phyloP scores from a whole-genome alignment of 2,113 vertebrate genomes.

The zebrafish (Danio rerio) region DNA sequence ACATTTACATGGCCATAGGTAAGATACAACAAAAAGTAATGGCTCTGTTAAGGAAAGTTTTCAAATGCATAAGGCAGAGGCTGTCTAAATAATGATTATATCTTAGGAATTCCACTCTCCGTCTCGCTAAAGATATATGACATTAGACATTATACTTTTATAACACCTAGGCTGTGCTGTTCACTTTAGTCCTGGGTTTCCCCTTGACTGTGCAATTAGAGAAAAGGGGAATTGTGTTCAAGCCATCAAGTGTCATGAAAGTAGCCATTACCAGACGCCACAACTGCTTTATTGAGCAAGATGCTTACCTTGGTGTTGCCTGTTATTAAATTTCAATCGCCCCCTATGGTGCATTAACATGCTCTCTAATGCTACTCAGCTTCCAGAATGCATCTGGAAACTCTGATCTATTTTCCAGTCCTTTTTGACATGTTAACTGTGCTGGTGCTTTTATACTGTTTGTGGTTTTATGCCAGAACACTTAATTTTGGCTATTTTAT shows the following conservation, averaged over 20 bases:
- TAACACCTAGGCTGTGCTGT: background rate
- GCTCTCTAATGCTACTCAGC: constrained; percentile 11
- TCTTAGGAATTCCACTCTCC: constrained; percentile 28
- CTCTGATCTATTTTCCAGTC: background rate
- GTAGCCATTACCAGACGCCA: constrained; percentile 29
- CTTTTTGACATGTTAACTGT: background rate
- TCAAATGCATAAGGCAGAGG: constrained; percentile 30
- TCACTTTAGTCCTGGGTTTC: constrained; percentile 6
- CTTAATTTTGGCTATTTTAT: background rate
- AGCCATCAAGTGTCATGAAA: constrained; percentile 19
- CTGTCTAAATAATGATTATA: constrained; percentile 28
- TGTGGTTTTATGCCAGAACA: background rate
- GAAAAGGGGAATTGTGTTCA: constrained; percentile 31
- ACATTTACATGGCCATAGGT: constrained; percentile 57
- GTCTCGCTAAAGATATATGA: background rate
- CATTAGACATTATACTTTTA: constrained; percentile 19
- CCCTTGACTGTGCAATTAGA: constrained; percentile 14
- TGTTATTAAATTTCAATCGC: constrained; percentile 19
- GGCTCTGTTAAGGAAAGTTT: constrained; percentile 56
- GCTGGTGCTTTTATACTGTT: background rate
- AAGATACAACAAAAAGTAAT: constrained; percentile 58
- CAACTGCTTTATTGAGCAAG: constrained; percentile 37
- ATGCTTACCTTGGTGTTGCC: constrained; percentile 14
- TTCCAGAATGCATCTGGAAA: constrained; percentile 12
- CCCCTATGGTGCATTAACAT: constrained; percentile 22